Conservation (phyloP, 1,140 invertebrate species). For the Drosophila mayri region DNA sequence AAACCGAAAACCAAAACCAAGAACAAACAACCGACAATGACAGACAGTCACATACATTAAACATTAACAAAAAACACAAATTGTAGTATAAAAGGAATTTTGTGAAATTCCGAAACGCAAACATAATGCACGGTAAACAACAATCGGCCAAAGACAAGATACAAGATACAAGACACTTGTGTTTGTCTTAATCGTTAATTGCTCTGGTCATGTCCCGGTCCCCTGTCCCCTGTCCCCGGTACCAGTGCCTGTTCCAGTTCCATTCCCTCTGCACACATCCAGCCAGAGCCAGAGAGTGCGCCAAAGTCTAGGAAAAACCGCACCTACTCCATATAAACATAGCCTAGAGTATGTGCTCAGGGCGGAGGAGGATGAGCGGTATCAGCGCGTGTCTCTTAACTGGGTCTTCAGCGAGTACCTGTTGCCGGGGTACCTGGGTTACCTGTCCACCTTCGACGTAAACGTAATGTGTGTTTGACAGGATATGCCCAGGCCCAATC, state of each 20-base stretch:
- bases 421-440: conserved; percentile 39
- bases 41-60: conserved; percentile 62
- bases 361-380: conserved; percentile 34
- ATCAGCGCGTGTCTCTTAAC: conserved; percentile 68
- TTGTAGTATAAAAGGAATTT: conserved; percentile 77
- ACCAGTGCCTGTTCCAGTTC: conserved; percentile 24
- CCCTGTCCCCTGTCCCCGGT: not conserved
- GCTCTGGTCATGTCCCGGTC: conserved; percentile 44
- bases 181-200: conserved; percentile 66
- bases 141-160: conserved; percentile 56
- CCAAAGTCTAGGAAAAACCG: conserved; percentile 60
- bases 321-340: conserved; percentile 57
- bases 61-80: conserved; percentile 63
- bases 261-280: conserved; percentile 26
- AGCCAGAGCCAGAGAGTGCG: conserved; percentile 29
- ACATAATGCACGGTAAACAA: conserved; percentile 59
- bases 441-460: conserved; percentile 52
- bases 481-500: conserved; percentile 61
- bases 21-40: conserved; percentile 29
- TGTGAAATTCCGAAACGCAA: conserved; percentile 77
- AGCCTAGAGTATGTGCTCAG: conserved; percentile 14
- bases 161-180: conserved; percentile 52
- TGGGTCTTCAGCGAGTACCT: conserved; percentile 51
- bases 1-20: conserved; percentile 31
- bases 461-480: conserved; percentile 76